phyloP scores from a whole-genome alignment of 1,140 invertebrate species.

The Hypothenemus hampei region DNA sequence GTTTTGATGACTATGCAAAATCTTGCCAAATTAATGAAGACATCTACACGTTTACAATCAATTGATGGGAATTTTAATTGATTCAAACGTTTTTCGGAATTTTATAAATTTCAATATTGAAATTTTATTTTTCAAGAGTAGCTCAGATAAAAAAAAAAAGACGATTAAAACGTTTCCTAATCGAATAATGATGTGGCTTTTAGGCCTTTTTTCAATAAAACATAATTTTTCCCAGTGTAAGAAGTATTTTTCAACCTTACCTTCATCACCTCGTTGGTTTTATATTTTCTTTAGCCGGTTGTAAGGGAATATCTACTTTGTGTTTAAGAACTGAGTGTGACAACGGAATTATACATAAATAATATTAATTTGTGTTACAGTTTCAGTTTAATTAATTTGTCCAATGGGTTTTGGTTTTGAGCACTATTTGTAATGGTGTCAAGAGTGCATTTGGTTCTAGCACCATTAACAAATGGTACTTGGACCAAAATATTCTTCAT shows the following conservation, averaged over 20 bases:
- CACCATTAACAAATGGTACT: slow-evolving; percentile 46
- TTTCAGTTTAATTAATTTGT: slow-evolving; percentile 18
- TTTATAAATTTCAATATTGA: no score
- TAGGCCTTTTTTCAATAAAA: background rate
- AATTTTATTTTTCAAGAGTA: no score
- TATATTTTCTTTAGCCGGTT: slow-evolving; percentile 32
- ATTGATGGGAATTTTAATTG: no score
- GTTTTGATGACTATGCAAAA: no score
- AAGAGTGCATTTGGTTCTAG: slow-evolving; percentile 32
- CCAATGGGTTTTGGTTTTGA: slow-evolving; percentile 25
- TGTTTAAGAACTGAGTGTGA: slow-evolving; percentile 33
- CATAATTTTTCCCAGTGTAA: slow-evolving; percentile 16
- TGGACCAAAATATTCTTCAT: slow-evolving; percentile 31
- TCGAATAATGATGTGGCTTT: no score
- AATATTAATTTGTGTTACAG: slow-evolving; percentile 10
- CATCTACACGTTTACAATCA: no score
- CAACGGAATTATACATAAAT: slow-evolving; percentile 32
- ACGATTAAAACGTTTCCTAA: no score
- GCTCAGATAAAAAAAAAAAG: no score
- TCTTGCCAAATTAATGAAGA: no score
- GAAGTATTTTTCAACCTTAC: slow-evolving; percentile 5
- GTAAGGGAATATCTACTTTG: slow-evolving; percentile 35
- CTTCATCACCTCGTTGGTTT: slow-evolving; percentile 28
- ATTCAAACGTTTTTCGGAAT: no score
- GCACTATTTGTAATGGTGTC: slow-evolving; percentile 47